A percentile compares a stretch with the other conserved stretches of the same genome.
Evolutionary conservation across 1,140 invertebrate genomes (phyloP).

Genomic region (Formica exsecta): DNA sequence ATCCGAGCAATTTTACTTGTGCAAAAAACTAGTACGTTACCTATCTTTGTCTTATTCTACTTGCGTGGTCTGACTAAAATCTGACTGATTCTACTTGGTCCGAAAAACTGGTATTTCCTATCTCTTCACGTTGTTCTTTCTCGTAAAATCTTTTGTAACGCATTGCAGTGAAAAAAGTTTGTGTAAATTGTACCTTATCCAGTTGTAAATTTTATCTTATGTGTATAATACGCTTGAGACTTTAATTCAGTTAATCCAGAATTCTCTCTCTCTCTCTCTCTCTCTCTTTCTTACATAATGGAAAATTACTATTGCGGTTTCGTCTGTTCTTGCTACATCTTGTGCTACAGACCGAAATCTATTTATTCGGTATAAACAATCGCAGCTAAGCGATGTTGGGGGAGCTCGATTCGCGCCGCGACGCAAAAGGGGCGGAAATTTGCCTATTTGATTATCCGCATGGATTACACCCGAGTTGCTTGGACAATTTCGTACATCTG

Average conservation of each 20-base stretch:
- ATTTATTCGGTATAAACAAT: constrained; percentile 57
- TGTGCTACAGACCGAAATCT: constrained; percentile 25
- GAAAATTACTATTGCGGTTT: constrained; percentile 24
- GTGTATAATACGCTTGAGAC: neutral
- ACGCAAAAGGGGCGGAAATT: constrained; percentile 53
- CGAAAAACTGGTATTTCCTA: neutral
- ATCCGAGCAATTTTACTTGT: constrained; percentile 17
- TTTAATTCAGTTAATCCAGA: constrained; percentile 11
- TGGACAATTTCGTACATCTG: constrained; percentile 58
- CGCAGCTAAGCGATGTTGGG: constrained; percentile 15
- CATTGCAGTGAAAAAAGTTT: neutral
- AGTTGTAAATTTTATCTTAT: constrained; percentile 18
- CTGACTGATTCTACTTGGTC: constrained; percentile 8
- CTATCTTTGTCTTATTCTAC: constrained; percentile 14
- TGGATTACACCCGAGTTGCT: constrained; percentile 44
- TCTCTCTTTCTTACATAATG: neutral
- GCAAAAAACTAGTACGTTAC: neutral
- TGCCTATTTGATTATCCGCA: constrained; percentile 60
- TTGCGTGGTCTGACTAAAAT: constrained; percentile 13
- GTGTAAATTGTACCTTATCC: neutral
- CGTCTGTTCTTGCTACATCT: neutral
- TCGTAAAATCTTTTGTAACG: neutral
- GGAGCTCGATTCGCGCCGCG: constrained; percentile 33
- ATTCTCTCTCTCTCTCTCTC: neutral
- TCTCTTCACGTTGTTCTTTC: neutral